Evolutionary conservation across 2,797 vertebrate genomes (phyloP).

Genomic region (Hydrophis major): DNA sequence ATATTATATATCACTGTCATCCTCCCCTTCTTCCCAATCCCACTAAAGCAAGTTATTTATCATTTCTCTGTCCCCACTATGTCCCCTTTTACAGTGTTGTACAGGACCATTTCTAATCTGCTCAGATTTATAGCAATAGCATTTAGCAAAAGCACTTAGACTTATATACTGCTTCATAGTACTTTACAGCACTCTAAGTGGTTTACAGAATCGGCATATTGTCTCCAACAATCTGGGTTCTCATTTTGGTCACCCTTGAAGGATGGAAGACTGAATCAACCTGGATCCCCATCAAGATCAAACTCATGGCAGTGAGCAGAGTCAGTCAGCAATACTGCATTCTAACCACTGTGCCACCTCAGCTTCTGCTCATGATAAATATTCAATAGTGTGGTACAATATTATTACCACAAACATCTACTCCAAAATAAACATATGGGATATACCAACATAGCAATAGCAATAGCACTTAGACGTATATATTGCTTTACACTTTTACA

Average conservation of each 20-base stretch:
- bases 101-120: constrained; percentile 12
- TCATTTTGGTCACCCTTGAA: background rate
- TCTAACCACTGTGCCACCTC: background rate
- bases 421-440: background rate
- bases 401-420: constrained; percentile 36
- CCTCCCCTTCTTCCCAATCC: constrained; percentile 7
- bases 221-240: background rate
- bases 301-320: background rate
- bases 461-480: no score
- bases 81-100: background rate
- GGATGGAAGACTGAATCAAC: background rate
- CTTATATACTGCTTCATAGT: background rate
- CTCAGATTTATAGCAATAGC: constrained; percentile 12
- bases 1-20: constrained; percentile 34
- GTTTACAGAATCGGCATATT: no score
- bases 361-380: background rate
- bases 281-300: background rate
- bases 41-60: background rate
- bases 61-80: background rate
- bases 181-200: background rate
- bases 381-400: constrained; percentile 1
- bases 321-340: background rate
- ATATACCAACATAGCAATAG: background rate
- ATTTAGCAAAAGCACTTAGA: background rate
- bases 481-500: no score